Conservation (phyloP, 2,888 invertebrate genomes). For the Metalampra italica region DNA sequence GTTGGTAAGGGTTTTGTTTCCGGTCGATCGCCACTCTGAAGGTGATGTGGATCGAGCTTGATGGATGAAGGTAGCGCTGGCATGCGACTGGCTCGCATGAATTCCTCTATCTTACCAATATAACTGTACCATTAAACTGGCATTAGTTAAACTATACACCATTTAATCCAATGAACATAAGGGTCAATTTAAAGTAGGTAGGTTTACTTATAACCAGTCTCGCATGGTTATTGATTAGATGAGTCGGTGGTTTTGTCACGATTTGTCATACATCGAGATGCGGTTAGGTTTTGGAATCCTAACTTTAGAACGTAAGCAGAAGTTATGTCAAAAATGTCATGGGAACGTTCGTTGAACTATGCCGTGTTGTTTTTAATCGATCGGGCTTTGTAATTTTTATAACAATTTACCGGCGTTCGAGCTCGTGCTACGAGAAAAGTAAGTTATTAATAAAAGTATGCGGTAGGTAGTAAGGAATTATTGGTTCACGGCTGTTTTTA, state of each 20-base stretch:
- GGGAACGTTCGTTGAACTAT: conserved; percentile 58
- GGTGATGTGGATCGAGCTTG: conserved; percentile 71
- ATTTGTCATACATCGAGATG: conserved; percentile 74
- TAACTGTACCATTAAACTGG: conserved; percentile 11
- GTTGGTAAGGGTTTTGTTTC: conserved; percentile 56
- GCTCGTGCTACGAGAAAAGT: conserved; percentile 47
- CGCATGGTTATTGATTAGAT: conserved; percentile 35
- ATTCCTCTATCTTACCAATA: conserved; percentile 47
- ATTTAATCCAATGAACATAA: conserved; percentile 27
- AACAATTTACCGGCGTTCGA: conserved; percentile 46
- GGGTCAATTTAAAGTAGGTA: conserved; percentile 22
- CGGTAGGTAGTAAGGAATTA: conserved; percentile 18
- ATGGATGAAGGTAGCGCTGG: conserved; percentile 69
- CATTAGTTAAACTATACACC: conserved; percentile 1
- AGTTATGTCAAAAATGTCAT: conserved; percentile 70
- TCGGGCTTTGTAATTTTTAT: conserved; percentile 24
- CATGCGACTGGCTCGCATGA: conserved; percentile 61
- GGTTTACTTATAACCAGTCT: conserved; percentile 17
- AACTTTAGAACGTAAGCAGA: conserved; percentile 47
- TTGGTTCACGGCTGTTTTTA: conserved; percentile 35
- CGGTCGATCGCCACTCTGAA: conserved; percentile 67
- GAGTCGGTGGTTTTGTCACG: conserved; percentile 75
- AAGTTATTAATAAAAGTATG: conserved; percentile 34
- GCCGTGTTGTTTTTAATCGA: conserved; percentile 33
- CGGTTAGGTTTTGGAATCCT: conserved; percentile 53